Base-by-base conservation (phyloP, 2,797 vertebrate genomes). In the Anas flavirostris region DNA sequence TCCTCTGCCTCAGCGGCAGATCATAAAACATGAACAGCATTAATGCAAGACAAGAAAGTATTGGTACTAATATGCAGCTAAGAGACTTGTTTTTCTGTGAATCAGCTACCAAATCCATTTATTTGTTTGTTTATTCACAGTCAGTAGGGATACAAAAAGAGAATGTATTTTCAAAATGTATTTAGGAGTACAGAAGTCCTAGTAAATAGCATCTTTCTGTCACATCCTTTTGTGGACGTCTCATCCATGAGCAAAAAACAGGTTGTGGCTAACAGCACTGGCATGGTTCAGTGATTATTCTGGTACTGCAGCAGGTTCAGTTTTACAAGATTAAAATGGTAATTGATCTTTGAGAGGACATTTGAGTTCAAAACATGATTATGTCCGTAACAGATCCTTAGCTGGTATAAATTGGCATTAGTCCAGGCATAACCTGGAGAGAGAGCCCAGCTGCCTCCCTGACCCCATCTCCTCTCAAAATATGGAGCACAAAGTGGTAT, bases 281-380 rank as follows among this genome's bases (percentile, higher is more conserved):
- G 23, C 4, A 11, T 1, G 18, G 64, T 44, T 86, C 53, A 16
- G 78, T 58, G 56, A 55, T 62, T 81, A 82, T 78, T 69, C 44
- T 18, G 33, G 53, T 60, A 72, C 18, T 62, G 29, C 31, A 72
- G 46, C n/a, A 72, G 39, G 56, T 59, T 88, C n/a, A 66, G 50
- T 28, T 82, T 74, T 80, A 44, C 23, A 17, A 18, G 37, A 69
- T 91, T 91, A 88, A 96, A 97, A 73, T 22, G 13, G 37, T 80
- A 83, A 93, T 55, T 93, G 83, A 82, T 80, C 83, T 91, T 55
- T 48, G 68, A 80, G 88, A 90, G 56, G 56, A 82, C 16, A 35
- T 90, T 70, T 53, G 77, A 90, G 63, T 48, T 44, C 48, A 84
- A 56, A 82, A 60, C 18, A 28, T 1, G 25, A 22, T 67, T 53